Evolutionary conservation across 2,888 invertebrate species (phyloP), one percentile per base, ranked within the genome.

Genomic region (Drosophila kuntzei): DNA sequence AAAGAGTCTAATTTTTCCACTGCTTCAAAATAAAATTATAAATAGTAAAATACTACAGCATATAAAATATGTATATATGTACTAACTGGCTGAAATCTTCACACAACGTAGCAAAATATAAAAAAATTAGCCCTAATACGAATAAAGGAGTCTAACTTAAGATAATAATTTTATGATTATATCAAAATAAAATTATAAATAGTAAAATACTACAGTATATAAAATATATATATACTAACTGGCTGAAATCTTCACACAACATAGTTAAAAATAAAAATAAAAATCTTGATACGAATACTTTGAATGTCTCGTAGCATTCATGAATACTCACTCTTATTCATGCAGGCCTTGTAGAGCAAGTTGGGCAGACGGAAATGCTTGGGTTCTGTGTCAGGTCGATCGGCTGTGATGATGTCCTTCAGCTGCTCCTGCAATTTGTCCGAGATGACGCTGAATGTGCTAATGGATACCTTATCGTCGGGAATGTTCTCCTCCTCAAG

Each of bases 401-500:
- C 90, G 60, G 92, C 91, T 25, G 90, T 91, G 25, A 93, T 90
- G 20, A 93, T 87, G 12, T 90, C 87, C 67, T 91, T 92, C 14
- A 93, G 78, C 70, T 93, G 93, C 60, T 92, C 91, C 63, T 93
- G 92, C 49, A 93, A 71, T 68, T 92, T 91, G 76, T 93, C 93
- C 22, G 90, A 91, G 53, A 93, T 92, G n/a, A 91, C 82, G 0
- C 92, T 92, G 77, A 93, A 93, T 2, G 92, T 91, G 69, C 92
- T 92, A 2, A 93, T 91, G 12, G 91, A 89, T 1, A 91, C 90
- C 80, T 93, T 92, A 62, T 96, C 96, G 74, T 96, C 96, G 3
- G 96, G 96, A 70, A 96, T 96, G 65, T 93, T 93, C 4, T 95
- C 95, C 20, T 93, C 93, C 72, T 94, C 94, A 3, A 96, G 90